Evolutionary conservation across 2,888 invertebrate genomes (phyloP).

Genomic region (Pristionchus mayeri): DNA sequence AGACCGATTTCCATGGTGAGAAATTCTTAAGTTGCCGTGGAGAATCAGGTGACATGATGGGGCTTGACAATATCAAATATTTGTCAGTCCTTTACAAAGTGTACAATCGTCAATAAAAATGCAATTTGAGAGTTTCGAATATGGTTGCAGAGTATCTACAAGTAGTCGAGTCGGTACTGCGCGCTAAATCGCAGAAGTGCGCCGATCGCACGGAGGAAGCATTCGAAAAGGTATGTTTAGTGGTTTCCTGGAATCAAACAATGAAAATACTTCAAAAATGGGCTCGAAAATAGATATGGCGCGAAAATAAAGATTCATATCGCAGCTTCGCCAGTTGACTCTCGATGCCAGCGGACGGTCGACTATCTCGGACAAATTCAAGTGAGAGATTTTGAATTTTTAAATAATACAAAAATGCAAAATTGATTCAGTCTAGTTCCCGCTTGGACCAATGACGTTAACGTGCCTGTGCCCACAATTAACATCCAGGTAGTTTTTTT

Average conservation of each 20-base stretch:
- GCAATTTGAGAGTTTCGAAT: not conserved
- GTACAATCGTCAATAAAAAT: not conserved
- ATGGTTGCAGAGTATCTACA: conserved; percentile 47
- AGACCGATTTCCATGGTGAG: conserved; percentile 87
- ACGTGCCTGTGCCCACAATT: not conserved
- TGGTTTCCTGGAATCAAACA: too few species aligned
- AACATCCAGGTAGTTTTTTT: conserved; percentile 21
- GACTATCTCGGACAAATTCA: conserved; percentile 47
- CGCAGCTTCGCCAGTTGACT: not conserved
- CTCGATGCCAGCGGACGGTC: not conserved
- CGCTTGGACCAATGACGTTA: not conserved
- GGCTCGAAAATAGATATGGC: not conserved
- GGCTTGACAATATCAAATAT: too few species aligned
- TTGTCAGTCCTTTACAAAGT: too few species aligned
- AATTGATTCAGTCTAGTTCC: not conserved
- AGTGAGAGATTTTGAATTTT: too few species aligned
- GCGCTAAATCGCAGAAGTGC: not conserved
- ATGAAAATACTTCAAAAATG: too few species aligned
- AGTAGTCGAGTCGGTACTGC: conserved; percentile 17
- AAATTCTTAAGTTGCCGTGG: too few species aligned
- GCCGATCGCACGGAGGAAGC: not conserved
- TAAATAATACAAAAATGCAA: not conserved
- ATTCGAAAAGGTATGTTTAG: not conserved
- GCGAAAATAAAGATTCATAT: not conserved
- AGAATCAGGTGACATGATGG: too few species aligned